Evolutionary conservation across 1,140 invertebrate species (phyloP), one percentile per base, ranked within the genome.

Genomic region (Pseudomyrmex flavicornis): DNA sequence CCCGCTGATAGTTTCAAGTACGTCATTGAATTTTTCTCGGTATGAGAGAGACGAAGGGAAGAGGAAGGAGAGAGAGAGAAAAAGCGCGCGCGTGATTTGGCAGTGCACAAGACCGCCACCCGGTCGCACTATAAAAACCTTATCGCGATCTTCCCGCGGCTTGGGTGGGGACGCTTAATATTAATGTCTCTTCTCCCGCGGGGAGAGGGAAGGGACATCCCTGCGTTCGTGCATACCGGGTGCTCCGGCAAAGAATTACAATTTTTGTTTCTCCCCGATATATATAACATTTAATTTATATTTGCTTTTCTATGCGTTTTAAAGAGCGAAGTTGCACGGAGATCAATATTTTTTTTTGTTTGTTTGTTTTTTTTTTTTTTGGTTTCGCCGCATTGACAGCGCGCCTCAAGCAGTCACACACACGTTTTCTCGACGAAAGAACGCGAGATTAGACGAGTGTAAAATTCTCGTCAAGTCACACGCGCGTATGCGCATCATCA

Each of bases 81-180:
- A 17, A 0, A 17, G 17, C 0, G 17, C 35, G 35, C 79, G 65
- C 82, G 82, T 86, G 84, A 88, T 89, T 89, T 87, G 85, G 85
- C 86, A 85, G 84, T 89, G 89, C 84, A 75, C 88, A 83, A 89
- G 82, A 76, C 79, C 75, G 50, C 86, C 87, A 85, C 90, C 82
- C 82, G 88, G 68, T 65, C 86, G 85, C 65, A 84, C 89, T 92
- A 91, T 92, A 91, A 91, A 92, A 92, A 91, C 91, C 91, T 92
- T 92, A 92, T 92, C 91, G 87, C 77, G 88, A 90, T 90, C 88
- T 89, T 85, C 48, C 50, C 63, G 85, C 82, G 17, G 61, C 72
- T 68, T 65, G 84, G 75, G 87, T 91, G 84, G 84, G 85, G 87
- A 91, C 83, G 87, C 86, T 92, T 91, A 90, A 91, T 91, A 92